phyloP scores from a whole-genome alignment of 2,797 vertebrate species.

The Aselliscus stoliczkanus region DNA sequence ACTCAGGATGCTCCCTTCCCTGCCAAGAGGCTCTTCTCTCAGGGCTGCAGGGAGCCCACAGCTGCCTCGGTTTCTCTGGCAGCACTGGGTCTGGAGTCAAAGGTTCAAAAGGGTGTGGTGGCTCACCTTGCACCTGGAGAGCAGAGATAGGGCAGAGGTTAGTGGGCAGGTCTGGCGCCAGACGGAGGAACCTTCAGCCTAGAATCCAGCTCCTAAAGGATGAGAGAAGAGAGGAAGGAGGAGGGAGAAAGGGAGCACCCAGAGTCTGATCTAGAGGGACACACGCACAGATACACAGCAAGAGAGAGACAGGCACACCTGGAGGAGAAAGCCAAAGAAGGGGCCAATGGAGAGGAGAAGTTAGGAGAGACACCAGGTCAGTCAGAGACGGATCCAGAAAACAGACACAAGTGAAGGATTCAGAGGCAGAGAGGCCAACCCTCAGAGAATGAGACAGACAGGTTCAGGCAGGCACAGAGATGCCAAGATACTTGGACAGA shows the following conservation, averaged over 20 bases:
- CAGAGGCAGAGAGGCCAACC: neutral
- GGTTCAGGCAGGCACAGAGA: neutral
- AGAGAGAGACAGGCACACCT: neutral
- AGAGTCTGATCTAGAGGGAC: neutral
- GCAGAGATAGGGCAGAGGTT: neutral
- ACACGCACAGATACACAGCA: neutral
- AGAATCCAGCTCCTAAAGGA: neutral
- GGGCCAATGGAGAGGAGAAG: neutral
- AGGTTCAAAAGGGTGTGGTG: neutral
- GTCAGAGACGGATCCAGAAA: neutral
- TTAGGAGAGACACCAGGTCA: neutral
- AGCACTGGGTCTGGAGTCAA: neutral
- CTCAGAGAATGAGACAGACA: neutral
- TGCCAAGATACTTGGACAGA: neutral
- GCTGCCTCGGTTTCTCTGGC: constrained; percentile 2
- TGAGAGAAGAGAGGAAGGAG: neutral
- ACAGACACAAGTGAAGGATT: neutral
- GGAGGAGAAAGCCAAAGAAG: neutral
- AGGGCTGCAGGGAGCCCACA: neutral
- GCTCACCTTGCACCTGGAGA: neutral
- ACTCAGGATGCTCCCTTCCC: neutral
- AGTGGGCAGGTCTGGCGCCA: neutral
- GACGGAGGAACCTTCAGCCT: neutral
- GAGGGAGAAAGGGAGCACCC: neutral
- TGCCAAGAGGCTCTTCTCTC: neutral